Base-by-base conservation (phyloP, 2,888 invertebrate species). In the Neoscelio sp. region DNA sequence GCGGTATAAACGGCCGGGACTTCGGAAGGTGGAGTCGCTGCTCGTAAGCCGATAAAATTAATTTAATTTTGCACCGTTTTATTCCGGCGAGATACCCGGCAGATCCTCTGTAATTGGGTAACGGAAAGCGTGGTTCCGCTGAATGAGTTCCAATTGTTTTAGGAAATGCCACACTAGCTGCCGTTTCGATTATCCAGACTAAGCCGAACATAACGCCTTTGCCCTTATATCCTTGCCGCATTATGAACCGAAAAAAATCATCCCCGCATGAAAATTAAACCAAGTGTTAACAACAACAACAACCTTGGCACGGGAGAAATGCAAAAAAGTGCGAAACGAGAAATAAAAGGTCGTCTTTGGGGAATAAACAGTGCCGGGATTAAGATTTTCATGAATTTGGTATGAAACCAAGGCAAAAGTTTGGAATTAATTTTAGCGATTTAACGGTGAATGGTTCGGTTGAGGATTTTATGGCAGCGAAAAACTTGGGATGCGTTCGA, bases 41-140 rank as follows among this genome's bases (percentile, higher is more conserved):
- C 52, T 48, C 42, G 26, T 83, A 82, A 84, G 82, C 82, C 80
- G 79, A 84, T 82, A 83, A 85, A 85, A 86, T 87, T 87, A 85
- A 86, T 86, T 83, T 82, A 84, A 87, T 85, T 84, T 79, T 65
- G 71, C 77, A 48, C 46, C 58, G 78, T 82, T 83, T 81, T 83
- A 80, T 44, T 62, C 52, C 68, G 40, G 48, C 50, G 48, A 68
- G 42, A 42, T 76, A 54, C 13, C 54, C 50, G 35, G 28, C 42
- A 71, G 71, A 71, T 52, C 60, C 60, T 10, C 52, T 67, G 65
- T 78, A 78, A 78, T 71, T 78, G 71, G 60, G 52, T 71, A 78
- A 67, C 65, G 48, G 65, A 44, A 52, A 77, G 65, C 60, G 56
- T 35, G 38, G 54, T 52, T 65, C 42, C 23, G 40, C 50, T 52